Conservation (phyloP, 2,113 vertebrate genomes). For the Glaucomys volans region DNA sequence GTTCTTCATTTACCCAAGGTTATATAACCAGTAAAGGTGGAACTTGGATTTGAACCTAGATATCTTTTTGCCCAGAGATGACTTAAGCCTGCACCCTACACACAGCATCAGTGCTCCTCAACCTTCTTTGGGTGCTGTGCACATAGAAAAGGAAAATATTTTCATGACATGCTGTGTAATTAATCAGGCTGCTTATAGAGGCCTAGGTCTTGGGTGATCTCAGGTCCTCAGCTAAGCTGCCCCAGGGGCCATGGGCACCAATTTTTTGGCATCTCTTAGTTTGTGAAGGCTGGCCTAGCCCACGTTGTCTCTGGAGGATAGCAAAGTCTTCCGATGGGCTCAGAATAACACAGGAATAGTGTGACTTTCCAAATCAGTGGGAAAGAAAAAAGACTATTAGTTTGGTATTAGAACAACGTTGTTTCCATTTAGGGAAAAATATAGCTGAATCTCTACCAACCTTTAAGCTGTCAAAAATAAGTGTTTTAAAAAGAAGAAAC, state of each 20-base stretch:
- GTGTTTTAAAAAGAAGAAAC: neutral
- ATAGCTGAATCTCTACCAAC: neutral
- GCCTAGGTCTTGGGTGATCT: neutral
- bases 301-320: neutral
- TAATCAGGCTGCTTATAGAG: neutral
- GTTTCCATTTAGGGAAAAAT: neutral
- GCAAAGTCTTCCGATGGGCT: neutral
- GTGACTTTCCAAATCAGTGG: neutral
- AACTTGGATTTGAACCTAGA: neutral
- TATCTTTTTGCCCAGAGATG: neutral
- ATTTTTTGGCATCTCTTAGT: neutral
- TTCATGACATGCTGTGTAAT: neutral
- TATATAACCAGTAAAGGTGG: neutral
- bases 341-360: neutral
- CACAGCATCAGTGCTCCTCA: neutral
- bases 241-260: no score
- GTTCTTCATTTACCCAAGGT: neutral
- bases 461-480: slow-evolving; percentile 6
- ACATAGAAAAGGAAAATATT: neutral
- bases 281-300: neutral
- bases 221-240: neutral
- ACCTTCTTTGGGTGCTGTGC: neutral
- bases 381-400: neutral
- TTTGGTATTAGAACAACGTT: neutral
- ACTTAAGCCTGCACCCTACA: neutral